Conservation (phyloP, 2,888 invertebrate genomes). For the Brenthis hecate region DNA sequence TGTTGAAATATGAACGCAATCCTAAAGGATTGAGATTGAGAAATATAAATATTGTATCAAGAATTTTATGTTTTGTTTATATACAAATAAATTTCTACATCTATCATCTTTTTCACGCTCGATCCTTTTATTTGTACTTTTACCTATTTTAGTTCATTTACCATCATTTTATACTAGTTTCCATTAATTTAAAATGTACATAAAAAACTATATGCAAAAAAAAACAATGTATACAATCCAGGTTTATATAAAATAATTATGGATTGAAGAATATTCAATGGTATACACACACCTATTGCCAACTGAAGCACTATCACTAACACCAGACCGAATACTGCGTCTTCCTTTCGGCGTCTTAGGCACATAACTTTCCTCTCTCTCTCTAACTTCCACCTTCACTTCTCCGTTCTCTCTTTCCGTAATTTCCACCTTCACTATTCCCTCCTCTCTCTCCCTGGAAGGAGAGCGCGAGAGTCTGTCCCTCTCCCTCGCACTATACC, state of each 20-base stretch:
- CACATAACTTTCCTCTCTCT: constrained; percentile 39
- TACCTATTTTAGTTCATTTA: too few relatives aligned
- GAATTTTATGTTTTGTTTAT: background rate
- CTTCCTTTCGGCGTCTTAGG: constrained; percentile 62
- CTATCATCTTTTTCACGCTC: too few relatives aligned
- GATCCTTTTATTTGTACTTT: too few relatives aligned
- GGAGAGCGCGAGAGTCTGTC: constrained; percentile 12
- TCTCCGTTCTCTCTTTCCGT: constrained; percentile 25
- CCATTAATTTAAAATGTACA: too few relatives aligned
- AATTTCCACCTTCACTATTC: constrained; percentile 33
- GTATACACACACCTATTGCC: constrained; percentile 55
- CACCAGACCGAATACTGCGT: constrained; percentile 53
- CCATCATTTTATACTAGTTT: too few relatives aligned
- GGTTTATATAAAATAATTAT: background rate
- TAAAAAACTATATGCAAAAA: too few relatives aligned
- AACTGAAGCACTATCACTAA: constrained; percentile 52
- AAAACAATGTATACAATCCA: background rate
- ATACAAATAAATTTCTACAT: background rate
- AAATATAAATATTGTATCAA: too few relatives aligned
- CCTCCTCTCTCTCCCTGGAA: constrained; percentile 29
- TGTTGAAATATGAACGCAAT: too few relatives aligned
- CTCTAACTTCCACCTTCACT: constrained; percentile 35
- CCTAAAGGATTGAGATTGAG: too few relatives aligned
- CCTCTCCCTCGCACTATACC: constrained; percentile 49
- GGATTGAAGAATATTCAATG: background rate